Conservation (phyloP, 1,140 invertebrate genomes). For the Drosophila repleta region DNA sequence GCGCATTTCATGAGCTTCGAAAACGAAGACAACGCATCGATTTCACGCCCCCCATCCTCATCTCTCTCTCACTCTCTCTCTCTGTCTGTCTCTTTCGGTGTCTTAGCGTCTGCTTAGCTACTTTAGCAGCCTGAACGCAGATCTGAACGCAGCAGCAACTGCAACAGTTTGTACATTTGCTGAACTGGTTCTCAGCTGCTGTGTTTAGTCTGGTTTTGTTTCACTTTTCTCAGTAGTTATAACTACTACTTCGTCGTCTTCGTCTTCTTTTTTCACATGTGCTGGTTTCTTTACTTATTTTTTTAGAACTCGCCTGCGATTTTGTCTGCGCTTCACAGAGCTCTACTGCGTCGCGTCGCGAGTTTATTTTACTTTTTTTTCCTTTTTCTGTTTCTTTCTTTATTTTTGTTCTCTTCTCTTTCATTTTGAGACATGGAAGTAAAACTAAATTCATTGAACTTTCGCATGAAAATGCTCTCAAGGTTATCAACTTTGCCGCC, state of each 20-base stretch:
- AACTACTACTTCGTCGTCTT: constrained; percentile 38
- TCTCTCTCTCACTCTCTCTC: not conserved
- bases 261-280: constrained; percentile 56
- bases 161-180: constrained; percentile 68
- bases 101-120: constrained; percentile 14
- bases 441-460: constrained; percentile 84
- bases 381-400: constrained; percentile 6
- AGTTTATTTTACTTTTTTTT: constrained; percentile 13
- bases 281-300: constrained; percentile 47
- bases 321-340: constrained; percentile 38
- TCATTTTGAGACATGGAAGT: constrained; percentile 72
- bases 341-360: constrained; percentile 9
- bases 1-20: constrained; percentile 80
- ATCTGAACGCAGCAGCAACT: constrained; percentile 12
- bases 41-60: constrained; percentile 60
- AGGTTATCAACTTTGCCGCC: constrained; percentile 83
- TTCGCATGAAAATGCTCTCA: constrained; percentile 84
- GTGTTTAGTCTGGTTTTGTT: constrained; percentile 81
- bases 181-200: constrained; percentile 69
- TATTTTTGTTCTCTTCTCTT: constrained; percentile 24
- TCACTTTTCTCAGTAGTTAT: constrained; percentile 69
- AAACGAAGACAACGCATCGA: constrained; percentile 76
- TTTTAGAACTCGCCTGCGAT: constrained; percentile 39
- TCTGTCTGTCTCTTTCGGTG: constrained; percentile 15
- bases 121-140: constrained; percentile 20